phyloP scores from a whole-genome alignment of 2,113 vertebrate species.

The Tetrax tetrax region DNA sequence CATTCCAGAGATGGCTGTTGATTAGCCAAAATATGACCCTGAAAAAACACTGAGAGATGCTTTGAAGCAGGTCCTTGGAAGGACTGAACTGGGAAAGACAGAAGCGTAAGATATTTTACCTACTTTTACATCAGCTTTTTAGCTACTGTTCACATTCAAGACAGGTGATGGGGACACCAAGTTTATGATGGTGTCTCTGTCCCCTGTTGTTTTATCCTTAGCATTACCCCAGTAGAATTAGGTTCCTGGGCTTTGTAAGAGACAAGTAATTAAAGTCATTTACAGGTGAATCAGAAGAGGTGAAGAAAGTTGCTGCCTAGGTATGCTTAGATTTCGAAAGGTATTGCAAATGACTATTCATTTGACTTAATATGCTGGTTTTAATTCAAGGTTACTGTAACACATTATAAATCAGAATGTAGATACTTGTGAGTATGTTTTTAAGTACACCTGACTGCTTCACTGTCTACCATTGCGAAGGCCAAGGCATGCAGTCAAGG shows the following conservation, averaged over 20 bases:
- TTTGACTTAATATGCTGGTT: background rate
- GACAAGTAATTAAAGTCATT: background rate
- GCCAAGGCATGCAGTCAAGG: background rate
- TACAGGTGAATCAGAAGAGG: background rate
- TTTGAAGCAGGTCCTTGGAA: background rate
- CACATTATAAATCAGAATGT: background rate
- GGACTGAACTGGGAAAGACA: background rate
- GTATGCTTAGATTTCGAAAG: background rate
- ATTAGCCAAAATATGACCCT: background rate
- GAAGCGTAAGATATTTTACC: background rate
- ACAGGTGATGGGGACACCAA: background rate
- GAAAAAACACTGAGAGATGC: background rate
- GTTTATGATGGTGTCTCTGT: background rate
- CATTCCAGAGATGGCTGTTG: conserved; percentile 7
- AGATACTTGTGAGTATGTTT: background rate
- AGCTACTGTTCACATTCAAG: background rate
- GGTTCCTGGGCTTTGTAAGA: background rate
- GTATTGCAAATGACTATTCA: background rate
- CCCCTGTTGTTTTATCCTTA: background rate
- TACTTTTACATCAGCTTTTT: background rate
- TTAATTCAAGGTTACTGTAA: background rate
- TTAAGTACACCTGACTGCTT: background rate
- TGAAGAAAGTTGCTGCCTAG: background rate
- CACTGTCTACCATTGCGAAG: background rate
- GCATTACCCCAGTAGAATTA: background rate